Conservation (phyloP, 2,113 vertebrate genomes). For the Solenodon paradoxus region DNA sequence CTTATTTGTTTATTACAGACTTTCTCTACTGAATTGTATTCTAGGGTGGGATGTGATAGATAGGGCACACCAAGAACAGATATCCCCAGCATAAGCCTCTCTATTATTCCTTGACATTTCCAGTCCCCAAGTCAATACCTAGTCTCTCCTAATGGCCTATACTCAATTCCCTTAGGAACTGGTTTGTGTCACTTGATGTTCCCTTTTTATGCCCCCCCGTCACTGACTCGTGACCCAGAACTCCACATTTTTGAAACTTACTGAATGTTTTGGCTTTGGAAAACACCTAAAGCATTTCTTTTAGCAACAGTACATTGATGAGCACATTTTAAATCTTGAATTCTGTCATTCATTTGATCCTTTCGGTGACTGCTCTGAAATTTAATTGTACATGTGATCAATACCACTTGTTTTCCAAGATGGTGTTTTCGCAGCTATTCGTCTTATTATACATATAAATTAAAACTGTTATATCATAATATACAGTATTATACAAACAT, state of each 20-base stretch:
- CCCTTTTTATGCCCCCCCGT: not conserved
- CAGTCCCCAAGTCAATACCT: not conserved
- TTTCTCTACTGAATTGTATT: not conserved
- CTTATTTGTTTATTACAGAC: not conserved
- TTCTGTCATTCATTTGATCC: not conserved
- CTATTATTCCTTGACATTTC: not conserved
- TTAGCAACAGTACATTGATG: not conserved
- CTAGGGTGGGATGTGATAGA: not conserved
- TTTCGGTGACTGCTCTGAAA: not conserved
- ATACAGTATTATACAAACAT: not conserved
- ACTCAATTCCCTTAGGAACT: not conserved
- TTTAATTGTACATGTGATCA: not conserved
- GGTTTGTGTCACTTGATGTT: no score
- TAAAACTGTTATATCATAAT: not conserved
- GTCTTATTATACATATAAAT: not conserved
- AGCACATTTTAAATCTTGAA: not conserved
- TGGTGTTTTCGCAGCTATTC: not conserved
- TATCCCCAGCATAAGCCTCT: not conserved
- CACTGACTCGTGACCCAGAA: no score
- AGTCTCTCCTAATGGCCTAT: not conserved
- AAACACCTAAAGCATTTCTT: not conserved
- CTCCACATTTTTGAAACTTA: not conserved
- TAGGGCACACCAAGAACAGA: not conserved
- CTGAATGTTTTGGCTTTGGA: not conserved
- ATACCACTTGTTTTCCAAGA: not conserved